Base-by-base conservation (phyloP, 1,140 invertebrate genomes). In the Diprion similis region DNA sequence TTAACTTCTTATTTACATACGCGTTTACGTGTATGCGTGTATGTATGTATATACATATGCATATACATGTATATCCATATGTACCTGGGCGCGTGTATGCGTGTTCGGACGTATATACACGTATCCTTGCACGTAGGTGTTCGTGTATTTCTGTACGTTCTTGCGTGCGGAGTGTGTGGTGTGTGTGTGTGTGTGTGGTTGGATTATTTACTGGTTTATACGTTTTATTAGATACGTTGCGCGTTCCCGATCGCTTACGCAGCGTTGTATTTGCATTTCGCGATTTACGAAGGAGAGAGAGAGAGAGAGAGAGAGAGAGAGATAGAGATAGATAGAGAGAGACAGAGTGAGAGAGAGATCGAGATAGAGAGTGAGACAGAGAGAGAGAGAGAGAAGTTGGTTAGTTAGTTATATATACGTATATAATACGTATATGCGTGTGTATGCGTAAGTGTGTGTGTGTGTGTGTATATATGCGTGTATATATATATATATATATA, bases 1-100 rank as follows among this genome's bases (percentile, higher is more conserved):
- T 19, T 19, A 68, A 68, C 66, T 68, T 18, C 18, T 68, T 71
- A 75, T 59, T 70, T 73, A 67, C 75, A 67, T 75, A 74, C 78
- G 77, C 78, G 77, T 75, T 69, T 73, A 76, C 69, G 72, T 78
- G 48, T 15, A 18, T 17, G n/a, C 66, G 46, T 24, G 10, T 69
- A 59, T 66, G 65, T 24, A 66, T 45, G 66, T 17, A 67, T 66
- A 66, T 72, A 19, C 37, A 70, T 45, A 70, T 24, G 47, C 46
- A 69, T 70, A 46, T 70, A 70, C 47, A 45, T 46, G 47, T 10
- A 70, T 46, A 46, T 15, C n/a, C n/a, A n/a, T 46, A 45, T 70
- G 17, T 46, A 24, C n/a, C 47, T 46, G 45, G 59, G 59, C 47
- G 46, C 59, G 47, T 70, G 46, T 48, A 46, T 48, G 69, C 46